Conservation (phyloP, 2,797 vertebrate genomes). For the Falco berigora region DNA sequence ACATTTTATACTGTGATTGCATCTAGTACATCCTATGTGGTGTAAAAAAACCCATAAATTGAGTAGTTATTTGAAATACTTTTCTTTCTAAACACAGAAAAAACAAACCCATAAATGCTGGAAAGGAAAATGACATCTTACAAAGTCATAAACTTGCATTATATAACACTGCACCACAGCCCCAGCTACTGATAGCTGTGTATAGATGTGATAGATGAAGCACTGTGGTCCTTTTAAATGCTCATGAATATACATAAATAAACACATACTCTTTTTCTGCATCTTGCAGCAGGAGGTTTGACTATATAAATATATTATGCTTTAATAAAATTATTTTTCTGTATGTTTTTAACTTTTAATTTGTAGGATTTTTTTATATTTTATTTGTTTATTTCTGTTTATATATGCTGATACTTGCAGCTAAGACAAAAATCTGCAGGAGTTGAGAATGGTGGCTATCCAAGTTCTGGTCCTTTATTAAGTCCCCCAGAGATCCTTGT, state of each 20-base stretch:
- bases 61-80: not conserved
- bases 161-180: constrained; percentile 32
- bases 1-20: not conserved
- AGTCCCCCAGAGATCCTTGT: not conserved
- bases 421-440: not conserved
- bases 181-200: constrained; percentile 8
- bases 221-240: not conserved
- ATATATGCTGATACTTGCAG: not conserved
- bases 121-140: not conserved
- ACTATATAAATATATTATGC: not conserved
- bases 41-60: accelerated
- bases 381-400: not conserved
- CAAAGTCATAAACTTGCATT: not conserved
- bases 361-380: not conserved
- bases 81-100: not conserved
- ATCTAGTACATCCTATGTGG: not conserved
- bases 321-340: not conserved
- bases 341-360: not conserved
- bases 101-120: not conserved
- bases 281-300: not conserved
- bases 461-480: not conserved
- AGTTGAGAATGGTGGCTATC: not conserved
- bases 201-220: not conserved
- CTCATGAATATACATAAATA: not conserved
- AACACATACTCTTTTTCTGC: not conserved